A percentile compares a stretch with the other conserved stretches of the same genome.
phyloP scores from a whole-genome alignment of 64 coral and sea anemone species.

The Trachythela sp. region DNA sequence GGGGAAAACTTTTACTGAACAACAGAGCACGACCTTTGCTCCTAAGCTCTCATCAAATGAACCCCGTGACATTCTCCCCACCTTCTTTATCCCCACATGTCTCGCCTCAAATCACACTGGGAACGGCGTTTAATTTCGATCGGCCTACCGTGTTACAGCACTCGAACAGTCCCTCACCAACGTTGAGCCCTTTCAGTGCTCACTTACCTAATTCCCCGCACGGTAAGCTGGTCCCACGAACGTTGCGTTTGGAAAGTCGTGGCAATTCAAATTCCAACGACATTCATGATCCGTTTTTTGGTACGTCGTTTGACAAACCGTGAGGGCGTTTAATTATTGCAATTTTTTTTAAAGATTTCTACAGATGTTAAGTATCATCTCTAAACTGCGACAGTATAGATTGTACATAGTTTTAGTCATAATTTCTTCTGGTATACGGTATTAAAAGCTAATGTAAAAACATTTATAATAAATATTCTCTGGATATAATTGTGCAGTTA shows the following conservation, averaged over 20 bases:
- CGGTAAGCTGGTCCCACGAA: slow-evolving; percentile 5
- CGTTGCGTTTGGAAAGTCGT: background rate
- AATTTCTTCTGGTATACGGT: background rate
- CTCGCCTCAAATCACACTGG: background rate
- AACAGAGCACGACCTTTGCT: slow-evolving; percentile 17
- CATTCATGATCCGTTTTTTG: background rate
- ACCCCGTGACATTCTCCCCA: background rate
- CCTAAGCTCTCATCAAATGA: background rate
- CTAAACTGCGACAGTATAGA: background rate
- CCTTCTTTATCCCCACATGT: background rate
- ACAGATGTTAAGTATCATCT: background rate
- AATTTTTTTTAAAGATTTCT: background rate
- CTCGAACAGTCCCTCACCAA: slow-evolving; percentile 14
- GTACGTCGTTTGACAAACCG: slow-evolving; percentile 15
- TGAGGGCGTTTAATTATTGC: background rate
- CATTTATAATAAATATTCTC: too few relatives aligned
- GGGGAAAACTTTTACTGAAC: background rate
- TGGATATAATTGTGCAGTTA: too few relatives aligned
- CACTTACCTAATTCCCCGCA: slow-evolving; percentile 9
- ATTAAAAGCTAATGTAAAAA: too few relatives aligned
- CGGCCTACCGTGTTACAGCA: slow-evolving; percentile 6
- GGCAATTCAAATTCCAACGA: background rate
- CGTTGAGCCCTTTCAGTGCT: background rate
- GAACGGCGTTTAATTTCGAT: slow-evolving; percentile 7
- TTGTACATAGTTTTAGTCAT: background rate